Conservation (phyloP, 1,140 invertebrate species). For the Hypothenemus hampei region DNA sequence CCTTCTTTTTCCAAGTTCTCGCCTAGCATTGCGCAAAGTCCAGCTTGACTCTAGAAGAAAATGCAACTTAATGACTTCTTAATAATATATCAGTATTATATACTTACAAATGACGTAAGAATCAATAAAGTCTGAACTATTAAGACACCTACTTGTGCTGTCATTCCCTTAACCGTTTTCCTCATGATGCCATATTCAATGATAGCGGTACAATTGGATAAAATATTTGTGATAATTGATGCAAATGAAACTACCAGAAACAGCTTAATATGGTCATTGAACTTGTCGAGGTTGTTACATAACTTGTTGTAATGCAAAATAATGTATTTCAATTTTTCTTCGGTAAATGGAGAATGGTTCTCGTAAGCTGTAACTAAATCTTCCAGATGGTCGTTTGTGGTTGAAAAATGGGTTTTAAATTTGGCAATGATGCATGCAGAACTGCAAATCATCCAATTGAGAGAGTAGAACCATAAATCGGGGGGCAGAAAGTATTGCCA, state of each 20-base stretch:
- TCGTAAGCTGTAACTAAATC: neutral
- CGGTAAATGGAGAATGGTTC: neutral
- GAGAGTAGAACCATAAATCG: neutral
- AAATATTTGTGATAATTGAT: neutral
- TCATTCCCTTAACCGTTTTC: neutral
- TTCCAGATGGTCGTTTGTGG: conserved; percentile 2
- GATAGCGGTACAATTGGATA: neutral
- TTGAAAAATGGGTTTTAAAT: neutral
- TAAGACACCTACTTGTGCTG: neutral
- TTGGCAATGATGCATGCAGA: neutral
- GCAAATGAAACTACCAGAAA: neutral
- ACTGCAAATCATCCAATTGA: conserved; percentile 2
- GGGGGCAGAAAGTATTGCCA: conserved; percentile 1
- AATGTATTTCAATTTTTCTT: neutral
- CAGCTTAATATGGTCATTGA: neutral
- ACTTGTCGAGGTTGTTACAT: neutral
- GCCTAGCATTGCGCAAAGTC: conserved; percentile 2
- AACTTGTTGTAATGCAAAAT: neutral
- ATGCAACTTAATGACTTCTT: neutral
- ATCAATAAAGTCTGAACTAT: neutral
- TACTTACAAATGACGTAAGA: neutral
- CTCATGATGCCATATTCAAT: neutral
- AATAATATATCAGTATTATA: neutral
- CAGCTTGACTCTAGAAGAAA: conserved; percentile 10
- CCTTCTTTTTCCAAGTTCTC: conserved; percentile 8